Conservation (phyloP, 2,113 vertebrate genomes). For the Tragelaphus strepsiceros region DNA sequence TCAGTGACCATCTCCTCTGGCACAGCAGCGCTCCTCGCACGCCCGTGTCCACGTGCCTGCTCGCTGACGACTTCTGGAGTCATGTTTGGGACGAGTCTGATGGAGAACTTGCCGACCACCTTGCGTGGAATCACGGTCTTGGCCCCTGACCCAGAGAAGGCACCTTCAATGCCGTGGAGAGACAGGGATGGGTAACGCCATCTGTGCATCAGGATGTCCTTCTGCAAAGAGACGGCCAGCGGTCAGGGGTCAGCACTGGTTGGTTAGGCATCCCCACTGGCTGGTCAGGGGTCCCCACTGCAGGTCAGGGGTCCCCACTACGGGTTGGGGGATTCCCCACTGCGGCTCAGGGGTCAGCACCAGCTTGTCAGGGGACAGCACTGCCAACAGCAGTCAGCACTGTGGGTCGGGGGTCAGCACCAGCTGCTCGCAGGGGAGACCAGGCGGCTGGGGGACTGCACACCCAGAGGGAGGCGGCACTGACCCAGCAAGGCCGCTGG, state of each 20-base stretch:
- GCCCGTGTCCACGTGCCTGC: constrained; percentile 77
- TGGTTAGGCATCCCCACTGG: neutral
- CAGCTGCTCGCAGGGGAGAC: neutral
- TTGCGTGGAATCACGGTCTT: constrained; percentile 97
- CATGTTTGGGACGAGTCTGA: constrained; percentile 95
- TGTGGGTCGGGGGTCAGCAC: neutral
- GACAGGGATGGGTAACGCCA: constrained; percentile 97
- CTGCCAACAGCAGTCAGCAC: neutral
- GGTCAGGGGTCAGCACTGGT: neutral
- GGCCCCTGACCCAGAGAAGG: constrained; percentile 90
- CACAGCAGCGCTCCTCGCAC: fast-evolving
- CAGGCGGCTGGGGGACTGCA: fast-evolving
- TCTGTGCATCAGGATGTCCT: constrained; percentile 93
- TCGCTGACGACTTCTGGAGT: constrained; percentile 88
- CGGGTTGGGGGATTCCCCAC: neutral
- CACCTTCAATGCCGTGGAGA: constrained; percentile 97
- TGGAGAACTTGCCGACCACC: constrained; percentile 97
- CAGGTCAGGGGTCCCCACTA: neutral
- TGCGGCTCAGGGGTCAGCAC: neutral
- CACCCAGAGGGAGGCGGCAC: neutral
- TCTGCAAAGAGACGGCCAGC: constrained; percentile 75
- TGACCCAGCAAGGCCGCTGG: neutral
- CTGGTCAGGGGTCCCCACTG: no score
- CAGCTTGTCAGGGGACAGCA: neutral
- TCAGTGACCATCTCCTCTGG: neutral